Evolutionary conservation across 1,140 invertebrate genomes (phyloP).

Genomic region (Mesaphorura yosii): DNA sequence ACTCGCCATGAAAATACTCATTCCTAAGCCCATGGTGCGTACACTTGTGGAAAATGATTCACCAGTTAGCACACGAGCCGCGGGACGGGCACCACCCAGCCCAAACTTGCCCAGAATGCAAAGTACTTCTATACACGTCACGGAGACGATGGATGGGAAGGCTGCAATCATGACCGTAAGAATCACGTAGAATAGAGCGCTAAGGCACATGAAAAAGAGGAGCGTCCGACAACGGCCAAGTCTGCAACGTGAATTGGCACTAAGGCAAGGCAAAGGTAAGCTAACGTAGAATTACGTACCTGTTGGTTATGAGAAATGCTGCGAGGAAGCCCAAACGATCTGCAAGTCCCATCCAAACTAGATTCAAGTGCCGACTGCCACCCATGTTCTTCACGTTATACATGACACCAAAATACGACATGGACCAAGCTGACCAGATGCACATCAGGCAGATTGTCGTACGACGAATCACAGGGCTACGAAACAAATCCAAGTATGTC

Average conservation of each 20-base stretch:
- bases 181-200: not conserved
- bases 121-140: not conserved
- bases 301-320: constrained; percentile 21
- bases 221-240: too few species aligned
- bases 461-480: constrained; percentile 2
- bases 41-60: constrained; percentile 6
- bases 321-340: constrained; percentile 20
- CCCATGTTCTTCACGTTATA: constrained; percentile 24
- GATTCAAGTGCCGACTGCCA: constrained; percentile 17
- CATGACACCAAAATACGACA: constrained; percentile 25
- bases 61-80: not conserved
- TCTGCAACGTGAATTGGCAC: not conserved
- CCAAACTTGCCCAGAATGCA: constrained; percentile 11
- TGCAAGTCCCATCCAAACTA: constrained; percentile 14
- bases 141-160: not conserved
- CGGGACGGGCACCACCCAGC: constrained; percentile 5
- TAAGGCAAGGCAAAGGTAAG: too few species aligned
- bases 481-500: constrained; percentile 20
- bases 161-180: not conserved
- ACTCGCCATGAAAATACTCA: not conserved
- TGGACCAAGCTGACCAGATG: constrained; percentile 26
- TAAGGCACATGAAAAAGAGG: not conserved
- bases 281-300: constrained; percentile 12
- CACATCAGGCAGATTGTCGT: constrained; percentile 19
- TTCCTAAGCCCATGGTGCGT: not conserved